These are phyloP conservation scores for Otis tarda DNA, from an alignment of 2,113 vertebrate species.

Conservation along the genomic window DNA sequence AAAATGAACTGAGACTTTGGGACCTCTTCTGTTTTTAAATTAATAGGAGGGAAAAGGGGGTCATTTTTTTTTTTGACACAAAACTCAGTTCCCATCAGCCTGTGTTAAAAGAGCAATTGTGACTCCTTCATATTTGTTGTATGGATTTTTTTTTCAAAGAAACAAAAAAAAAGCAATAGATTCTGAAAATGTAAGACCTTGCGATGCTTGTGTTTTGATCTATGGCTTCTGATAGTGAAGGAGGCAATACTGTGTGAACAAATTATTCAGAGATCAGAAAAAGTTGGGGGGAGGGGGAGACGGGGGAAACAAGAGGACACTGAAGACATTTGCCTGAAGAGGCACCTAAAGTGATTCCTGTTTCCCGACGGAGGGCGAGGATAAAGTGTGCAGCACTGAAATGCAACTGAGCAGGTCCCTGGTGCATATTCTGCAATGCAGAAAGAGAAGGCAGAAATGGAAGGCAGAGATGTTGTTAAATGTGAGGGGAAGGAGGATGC, in stretches of 20 bases:
- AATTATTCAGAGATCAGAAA: not conserved
- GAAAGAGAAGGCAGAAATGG: not conserved
- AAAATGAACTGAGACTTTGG: not conserved
- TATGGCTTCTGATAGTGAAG: not conserved
- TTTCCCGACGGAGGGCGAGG: not conserved
- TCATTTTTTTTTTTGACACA: not conserved
- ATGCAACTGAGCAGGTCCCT: not conserved
- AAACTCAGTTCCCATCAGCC: not conserved
- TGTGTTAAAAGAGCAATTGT: not conserved
- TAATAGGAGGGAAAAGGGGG: not conserved
- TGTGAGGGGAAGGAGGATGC: not conserved
- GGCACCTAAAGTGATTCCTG: not conserved
- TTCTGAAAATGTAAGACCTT: constrained; percentile 3
- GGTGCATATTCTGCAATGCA: not conserved
- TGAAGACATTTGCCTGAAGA: not conserved
- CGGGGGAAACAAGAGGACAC: not conserved
- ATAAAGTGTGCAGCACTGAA: not conserved
- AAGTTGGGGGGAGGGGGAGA: not conserved
- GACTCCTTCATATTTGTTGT: not conserved
- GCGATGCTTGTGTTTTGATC: not conserved
- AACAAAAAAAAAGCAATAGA: not conserved
- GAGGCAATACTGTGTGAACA: not conserved
- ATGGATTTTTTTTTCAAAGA: not conserved
- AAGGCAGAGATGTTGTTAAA: not conserved
- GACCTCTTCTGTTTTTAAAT: not conserved